These are phyloP conservation scores for Platerodrilus igneus DNA, from an alignment of 2,888 invertebrate genomes.

Conservation along the genomic window DNA sequence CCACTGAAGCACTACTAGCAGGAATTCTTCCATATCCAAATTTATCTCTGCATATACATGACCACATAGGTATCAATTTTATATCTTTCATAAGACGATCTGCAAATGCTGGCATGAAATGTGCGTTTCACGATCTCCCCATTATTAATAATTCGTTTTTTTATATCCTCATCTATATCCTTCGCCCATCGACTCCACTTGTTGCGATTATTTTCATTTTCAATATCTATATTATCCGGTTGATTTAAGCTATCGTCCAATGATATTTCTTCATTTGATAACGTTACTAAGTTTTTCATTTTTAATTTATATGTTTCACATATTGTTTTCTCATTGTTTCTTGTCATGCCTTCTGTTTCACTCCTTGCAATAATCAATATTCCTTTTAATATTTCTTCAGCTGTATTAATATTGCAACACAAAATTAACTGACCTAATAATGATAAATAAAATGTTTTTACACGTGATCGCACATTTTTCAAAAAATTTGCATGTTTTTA, in stretches of 20 bases:
- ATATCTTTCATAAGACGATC: conserved; percentile 8
- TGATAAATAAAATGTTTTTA: conserved; percentile 7
- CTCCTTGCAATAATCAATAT: conserved; percentile 2
- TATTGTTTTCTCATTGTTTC: background rate
- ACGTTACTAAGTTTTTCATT: conserved; percentile 1
- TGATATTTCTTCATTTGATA: background rate
- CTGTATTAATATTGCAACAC: background rate
- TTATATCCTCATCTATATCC: background rate
- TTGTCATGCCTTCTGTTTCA: conserved; percentile 9
- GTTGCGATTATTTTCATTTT: background rate
- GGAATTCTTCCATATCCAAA: conserved; percentile 13
- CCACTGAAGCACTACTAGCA: conserved; percentile 12
- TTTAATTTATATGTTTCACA: conserved; percentile 3
- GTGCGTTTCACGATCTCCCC: conserved; percentile 7
- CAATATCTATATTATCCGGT: background rate
- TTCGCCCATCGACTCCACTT: conserved; percentile 1
- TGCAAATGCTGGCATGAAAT: conserved; percentile 6
- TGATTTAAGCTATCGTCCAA: background rate
- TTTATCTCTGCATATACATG: conserved; percentile 5
- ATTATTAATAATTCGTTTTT: background rate
- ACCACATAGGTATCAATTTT: conserved; percentile 10
- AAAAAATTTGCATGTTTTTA: conserved; percentile 12
- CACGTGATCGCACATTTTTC: background rate
- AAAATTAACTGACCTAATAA: conserved; percentile 9
- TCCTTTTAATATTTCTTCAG: conserved; percentile 6